Conservation (phyloP, 2,113 vertebrate genomes). For the Cygnus atratus region DNA sequence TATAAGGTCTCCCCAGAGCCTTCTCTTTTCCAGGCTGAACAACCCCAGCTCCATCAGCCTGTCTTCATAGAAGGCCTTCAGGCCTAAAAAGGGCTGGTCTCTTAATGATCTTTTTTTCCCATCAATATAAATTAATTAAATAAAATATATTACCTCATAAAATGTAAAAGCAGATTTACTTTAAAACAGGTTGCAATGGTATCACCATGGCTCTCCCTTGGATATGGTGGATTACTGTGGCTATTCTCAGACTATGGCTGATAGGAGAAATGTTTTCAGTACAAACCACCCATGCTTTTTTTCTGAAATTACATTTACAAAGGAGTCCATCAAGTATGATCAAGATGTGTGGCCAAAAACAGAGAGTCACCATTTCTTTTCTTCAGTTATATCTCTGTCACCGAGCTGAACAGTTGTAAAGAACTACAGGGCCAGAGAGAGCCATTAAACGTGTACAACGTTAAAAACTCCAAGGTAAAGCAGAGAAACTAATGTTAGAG, state of each 20-base stretch:
- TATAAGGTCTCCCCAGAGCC: not conserved
- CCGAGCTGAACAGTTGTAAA: not conserved
- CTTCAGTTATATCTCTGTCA: not conserved
- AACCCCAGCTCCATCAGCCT: not conserved
- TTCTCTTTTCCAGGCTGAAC: not conserved
- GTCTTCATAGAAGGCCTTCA: not conserved
- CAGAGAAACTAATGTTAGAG: constrained; percentile 1
- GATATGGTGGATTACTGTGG: not conserved
- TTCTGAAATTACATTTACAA: not conserved
- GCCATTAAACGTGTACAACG: not conserved
- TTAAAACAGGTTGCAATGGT: not conserved
- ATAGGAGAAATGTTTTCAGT: not conserved
- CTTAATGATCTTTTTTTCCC: not conserved
- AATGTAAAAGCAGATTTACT: not conserved
- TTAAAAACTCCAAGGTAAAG: not conserved
- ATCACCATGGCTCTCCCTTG: not conserved
- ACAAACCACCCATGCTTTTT: not conserved
- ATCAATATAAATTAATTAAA: not conserved
- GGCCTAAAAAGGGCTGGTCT: not conserved
- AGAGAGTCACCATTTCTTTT: not conserved
- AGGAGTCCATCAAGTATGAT: not conserved
- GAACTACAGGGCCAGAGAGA: not conserved
- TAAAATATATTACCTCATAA: not conserved
- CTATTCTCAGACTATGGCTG: not conserved
- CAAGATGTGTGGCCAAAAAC: not conserved